phyloP scores from a whole-genome alignment of 2,113 vertebrate genomes.

The Scatophagus argus region DNA sequence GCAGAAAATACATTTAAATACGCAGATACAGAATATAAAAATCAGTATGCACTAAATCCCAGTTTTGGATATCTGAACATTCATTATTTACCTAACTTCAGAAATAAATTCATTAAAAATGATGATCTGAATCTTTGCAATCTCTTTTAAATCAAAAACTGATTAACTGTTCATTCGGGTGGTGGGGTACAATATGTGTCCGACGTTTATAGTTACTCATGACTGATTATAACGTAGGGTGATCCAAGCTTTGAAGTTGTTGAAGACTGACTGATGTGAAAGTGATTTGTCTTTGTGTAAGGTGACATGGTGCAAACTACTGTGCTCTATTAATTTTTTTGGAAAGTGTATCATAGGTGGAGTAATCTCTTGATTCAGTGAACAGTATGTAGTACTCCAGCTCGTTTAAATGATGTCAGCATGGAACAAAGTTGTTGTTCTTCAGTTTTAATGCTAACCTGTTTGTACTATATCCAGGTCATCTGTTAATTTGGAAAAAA shows the following conservation, averaged over 20 bases:
- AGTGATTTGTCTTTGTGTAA: not conserved
- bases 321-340: not conserved
- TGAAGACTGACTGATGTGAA: not conserved
- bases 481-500: no score
- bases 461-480: no score
- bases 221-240: no score
- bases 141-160: not conserved
- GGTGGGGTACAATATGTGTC: no score
- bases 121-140: no score
- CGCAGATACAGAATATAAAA: constrained; percentile 11
- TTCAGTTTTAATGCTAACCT: no score
- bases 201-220: not conserved
- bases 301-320: not conserved
- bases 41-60: not conserved
- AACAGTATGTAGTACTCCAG: not conserved
- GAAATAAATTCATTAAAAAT: not conserved
- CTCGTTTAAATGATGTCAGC: not conserved
- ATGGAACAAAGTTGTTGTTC: no score
- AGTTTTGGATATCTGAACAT: not conserved
- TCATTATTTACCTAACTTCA: no score
- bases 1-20: constrained; percentile 9
- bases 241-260: not conserved
- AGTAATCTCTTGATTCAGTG: not conserved
- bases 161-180: not conserved
- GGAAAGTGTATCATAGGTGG: not conserved